Conservation (phyloP, 2,888 invertebrate genomes). For the Cerastis rubricosa region DNA sequence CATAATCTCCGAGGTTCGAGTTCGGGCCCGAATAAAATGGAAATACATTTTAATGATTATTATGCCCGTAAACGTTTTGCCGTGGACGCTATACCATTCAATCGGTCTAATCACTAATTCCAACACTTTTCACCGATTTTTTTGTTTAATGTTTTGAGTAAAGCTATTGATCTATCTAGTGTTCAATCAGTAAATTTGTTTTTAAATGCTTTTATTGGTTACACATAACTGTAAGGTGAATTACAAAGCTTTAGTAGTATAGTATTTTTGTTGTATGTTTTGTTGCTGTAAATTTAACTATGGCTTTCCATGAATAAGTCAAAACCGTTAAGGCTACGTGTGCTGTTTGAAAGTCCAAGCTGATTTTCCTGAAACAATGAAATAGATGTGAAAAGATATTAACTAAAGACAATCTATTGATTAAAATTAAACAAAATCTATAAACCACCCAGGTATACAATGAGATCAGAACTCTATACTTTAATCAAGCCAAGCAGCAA, state of each 20-base stretch:
- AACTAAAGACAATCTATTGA: neutral
- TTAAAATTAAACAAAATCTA: neutral
- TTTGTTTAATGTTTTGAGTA: constrained; percentile 58
- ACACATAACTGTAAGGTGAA: neutral
- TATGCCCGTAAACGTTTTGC: constrained; percentile 88
- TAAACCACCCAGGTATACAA: neutral
- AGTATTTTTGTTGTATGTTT: too few relatives aligned
- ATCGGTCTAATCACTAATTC: constrained; percentile 81
- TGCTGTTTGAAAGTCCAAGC: neutral
- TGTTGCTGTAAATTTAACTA: neutral
- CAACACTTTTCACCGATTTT: constrained; percentile 82
- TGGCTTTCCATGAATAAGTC: too few relatives aligned
- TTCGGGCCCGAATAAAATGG: constrained; percentile 88
- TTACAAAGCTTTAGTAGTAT: neutral
- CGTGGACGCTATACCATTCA: constrained; percentile 81
- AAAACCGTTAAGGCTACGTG: neutral
- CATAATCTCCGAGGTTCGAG: constrained; percentile 86
- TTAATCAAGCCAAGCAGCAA: constrained; percentile 16
- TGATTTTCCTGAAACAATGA: neutral
- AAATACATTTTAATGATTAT: constrained; percentile 89
- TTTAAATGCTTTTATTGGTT: neutral
- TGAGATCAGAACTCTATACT: neutral
- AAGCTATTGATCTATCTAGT: constrained; percentile 44
- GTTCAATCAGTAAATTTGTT: neutral
- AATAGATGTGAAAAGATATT: neutral